Percentiles rank a stretch among this genome's conserved stretches.
Evolutionary conservation across 2,113 vertebrate species (phyloP).

Genomic region (Myotis brandtii): DNA sequence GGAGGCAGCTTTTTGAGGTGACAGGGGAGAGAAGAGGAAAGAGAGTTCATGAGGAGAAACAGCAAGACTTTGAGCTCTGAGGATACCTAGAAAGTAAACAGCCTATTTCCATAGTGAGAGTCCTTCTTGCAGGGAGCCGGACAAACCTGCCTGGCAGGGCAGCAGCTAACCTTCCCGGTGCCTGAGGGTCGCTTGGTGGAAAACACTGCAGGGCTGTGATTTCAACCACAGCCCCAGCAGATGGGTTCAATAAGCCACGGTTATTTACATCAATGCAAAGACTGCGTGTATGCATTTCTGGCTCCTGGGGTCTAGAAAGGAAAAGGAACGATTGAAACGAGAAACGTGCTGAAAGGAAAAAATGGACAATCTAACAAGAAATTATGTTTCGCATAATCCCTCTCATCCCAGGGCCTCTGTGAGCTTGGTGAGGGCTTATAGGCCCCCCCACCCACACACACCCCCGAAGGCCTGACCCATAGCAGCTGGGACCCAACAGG

Average conservation of each 20-base stretch:
- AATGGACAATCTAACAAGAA: slow-evolving; percentile 58
- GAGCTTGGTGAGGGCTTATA: not conserved
- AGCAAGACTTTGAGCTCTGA: not conserved
- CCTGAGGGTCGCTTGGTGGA: slow-evolving; percentile 9
- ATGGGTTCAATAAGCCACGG: slow-evolving; percentile 73
- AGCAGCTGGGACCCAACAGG: not conserved
- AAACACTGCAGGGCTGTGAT: slow-evolving; percentile 64
- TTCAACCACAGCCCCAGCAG: slow-evolving; percentile 66
- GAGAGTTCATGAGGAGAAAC: not conserved
- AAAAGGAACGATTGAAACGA: slow-evolving; percentile 72
- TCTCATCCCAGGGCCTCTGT: not conserved
- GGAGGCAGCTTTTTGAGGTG: not conserved
- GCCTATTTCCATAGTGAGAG: not conserved
- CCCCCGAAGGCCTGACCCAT: not conserved
- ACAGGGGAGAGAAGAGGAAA: not conserved
- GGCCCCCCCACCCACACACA: not conserved
- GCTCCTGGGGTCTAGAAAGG: slow-evolving; percentile 75
- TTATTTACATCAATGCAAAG: slow-evolving; percentile 76
- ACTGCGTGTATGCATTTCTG: slow-evolving; percentile 63
- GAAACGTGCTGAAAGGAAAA: slow-evolving; percentile 53
- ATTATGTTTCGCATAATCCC: not conserved
- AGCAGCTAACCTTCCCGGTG: not conserved
- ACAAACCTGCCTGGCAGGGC: not conserved
- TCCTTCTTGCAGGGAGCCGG: not conserved
- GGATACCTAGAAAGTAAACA: not conserved